Evolutionary conservation across 2,113 vertebrate genomes (phyloP).

Genomic region (Cichladusa arquata): DNA sequence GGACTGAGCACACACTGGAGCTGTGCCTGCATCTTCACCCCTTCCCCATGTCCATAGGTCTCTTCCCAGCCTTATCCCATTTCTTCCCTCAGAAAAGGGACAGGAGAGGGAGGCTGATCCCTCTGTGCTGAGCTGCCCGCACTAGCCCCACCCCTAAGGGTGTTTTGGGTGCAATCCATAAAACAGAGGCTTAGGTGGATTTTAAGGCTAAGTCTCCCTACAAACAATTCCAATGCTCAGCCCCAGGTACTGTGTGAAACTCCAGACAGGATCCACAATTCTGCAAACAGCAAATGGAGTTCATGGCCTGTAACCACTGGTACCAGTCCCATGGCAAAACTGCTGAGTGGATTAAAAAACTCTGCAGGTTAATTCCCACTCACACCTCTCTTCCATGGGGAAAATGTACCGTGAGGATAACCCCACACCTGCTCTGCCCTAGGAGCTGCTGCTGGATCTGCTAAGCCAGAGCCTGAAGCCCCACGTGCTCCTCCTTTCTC

Average conservation of each 20-base stretch:
- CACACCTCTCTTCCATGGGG: not conserved
- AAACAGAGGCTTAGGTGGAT: slow-evolving; percentile 18
- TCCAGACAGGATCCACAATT: not conserved
- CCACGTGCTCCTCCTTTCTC: not conserved
- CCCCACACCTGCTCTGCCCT: not conserved
- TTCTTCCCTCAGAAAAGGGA: not conserved
- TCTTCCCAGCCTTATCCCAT: not conserved
- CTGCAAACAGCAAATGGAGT: not conserved
- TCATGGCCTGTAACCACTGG: not conserved
- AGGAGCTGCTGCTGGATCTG: not conserved
- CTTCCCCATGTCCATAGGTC: not conserved
- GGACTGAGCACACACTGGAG: not conserved
- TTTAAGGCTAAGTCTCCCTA: not conserved
- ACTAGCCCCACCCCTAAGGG: not conserved
- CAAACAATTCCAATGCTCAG: not conserved
- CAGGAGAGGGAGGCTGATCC: not conserved
- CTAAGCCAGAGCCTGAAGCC: not conserved
- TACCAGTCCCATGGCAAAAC: not conserved
- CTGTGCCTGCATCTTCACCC: not conserved
- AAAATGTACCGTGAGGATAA: not conserved
- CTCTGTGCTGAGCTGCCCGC: not conserved
- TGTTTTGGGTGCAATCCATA: not conserved
- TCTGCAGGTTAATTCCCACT: not conserved
- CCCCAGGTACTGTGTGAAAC: not conserved
- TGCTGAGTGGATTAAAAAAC: not conserved